Percentiles rank a stretch among this genome's conserved stretches.
Evolutionary conservation across 2,797 vertebrate genomes (phyloP).

Genomic region (Mormyrops attenuatus): DNA sequence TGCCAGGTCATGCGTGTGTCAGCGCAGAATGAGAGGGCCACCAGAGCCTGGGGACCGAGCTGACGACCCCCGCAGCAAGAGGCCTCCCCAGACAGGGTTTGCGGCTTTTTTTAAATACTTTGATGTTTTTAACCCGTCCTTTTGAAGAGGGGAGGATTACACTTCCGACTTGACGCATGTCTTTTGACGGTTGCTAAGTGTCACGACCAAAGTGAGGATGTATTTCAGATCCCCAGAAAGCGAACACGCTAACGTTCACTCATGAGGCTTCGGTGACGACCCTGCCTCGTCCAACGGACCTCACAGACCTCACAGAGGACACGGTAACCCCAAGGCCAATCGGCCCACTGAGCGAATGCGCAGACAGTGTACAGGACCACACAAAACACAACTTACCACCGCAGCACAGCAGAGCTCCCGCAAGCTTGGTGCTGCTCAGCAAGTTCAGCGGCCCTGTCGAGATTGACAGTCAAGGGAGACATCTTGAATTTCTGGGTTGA

Average conservation of each 20-base stretch:
- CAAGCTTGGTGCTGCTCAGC: not conserved
- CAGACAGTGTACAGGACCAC: not conserved
- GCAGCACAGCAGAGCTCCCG: not conserved
- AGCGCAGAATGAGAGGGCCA: not conserved
- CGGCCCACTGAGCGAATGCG: not conserved
- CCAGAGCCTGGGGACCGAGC: not conserved
- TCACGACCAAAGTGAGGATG: not conserved
- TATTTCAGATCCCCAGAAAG: not conserved
- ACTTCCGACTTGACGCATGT: not conserved
- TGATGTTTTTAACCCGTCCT: not conserved
- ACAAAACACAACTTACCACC: not conserved
- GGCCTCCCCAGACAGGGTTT: not conserved
- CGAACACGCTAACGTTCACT: not conserved
- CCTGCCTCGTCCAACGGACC: not conserved
- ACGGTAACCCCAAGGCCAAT: not conserved
- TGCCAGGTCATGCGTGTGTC: conserved; percentile 8
- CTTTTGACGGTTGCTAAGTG: not conserved
- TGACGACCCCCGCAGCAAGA: not conserved
- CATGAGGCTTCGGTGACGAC: not conserved
- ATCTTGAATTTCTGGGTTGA: not conserved
- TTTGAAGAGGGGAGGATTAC: not conserved
- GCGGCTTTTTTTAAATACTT: not conserved
- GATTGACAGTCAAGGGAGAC: not conserved
- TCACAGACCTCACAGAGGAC: not conserved
- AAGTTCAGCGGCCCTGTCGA: not conserved